Evolutionary conservation across 2,888 invertebrate genomes (phyloP), one percentile per base, ranked within the genome.

Genomic region (Apotomis turbidana): DNA sequence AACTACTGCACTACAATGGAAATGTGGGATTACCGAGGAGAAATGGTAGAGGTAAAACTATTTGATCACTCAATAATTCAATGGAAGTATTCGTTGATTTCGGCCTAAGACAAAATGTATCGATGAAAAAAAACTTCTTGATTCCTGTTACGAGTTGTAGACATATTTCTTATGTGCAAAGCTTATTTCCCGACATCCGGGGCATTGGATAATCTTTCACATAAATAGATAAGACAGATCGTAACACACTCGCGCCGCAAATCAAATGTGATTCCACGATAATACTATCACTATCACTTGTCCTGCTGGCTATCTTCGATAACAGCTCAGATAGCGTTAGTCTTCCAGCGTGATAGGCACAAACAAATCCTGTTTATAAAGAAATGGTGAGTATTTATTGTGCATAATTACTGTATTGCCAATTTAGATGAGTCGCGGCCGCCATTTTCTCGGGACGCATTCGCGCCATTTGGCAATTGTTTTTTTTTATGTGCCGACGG

Each of bases 371-470:
- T 77, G 80, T 81, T 80, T 80, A 80, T 81, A 78, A 84, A 87
- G 87, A 86, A 91, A 90, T 89, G 90, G 91, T 92, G 81, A 88
- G 90, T 85, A 83, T 86, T 74, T 55, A 66, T 41, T 68, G 15
- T 63, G 63, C 68, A 72, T 72, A 74, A 72, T 74, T 72, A 67
- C 38, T 6, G 49, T 58, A 46, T 58, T 68, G 46, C 52, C 58
- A 67, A 51, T 57, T 57, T 66, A 66, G 57, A 67, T 67, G 58
- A 27, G 12, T 58, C 46, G 41, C 68, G 62, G 3, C 55, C 54
- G 71, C 68, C 66, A 67, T 58, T 36, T 63, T 59, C n/a, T 62
- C 15, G 52, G 13, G 51, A 27, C 57, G 44, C 44, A 46, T 15
- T 58, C 59, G 54, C 68, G 52, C 13, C 52, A 8, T 6, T 15